Base-by-base conservation (phyloP, 2,113 vertebrate species). In the Chloroceryle aenea region DNA sequence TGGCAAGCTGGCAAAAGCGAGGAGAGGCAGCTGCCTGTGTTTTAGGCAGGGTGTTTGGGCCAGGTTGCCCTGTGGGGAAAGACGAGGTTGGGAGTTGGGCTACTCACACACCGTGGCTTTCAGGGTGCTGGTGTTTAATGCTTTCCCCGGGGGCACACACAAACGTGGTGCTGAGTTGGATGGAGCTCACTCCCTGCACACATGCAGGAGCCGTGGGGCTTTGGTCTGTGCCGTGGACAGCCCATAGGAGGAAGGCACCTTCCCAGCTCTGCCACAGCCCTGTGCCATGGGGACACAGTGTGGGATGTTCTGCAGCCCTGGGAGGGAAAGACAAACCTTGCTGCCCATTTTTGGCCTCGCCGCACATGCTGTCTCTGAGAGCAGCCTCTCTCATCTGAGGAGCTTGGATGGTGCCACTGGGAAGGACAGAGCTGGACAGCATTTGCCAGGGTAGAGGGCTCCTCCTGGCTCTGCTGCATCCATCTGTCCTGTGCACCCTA, bases 401-500 rank as follows among this genome's bases (percentile, higher is more conserved):
- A 67, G 14, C 55, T 78, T 27, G 77, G 59, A 45, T 1, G 7
- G 47, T 48, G 56, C 26, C 2, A 4, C 26, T 50, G 14, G 26
- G 45, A 9, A 32, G 20, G 42, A 56, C 1, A 22, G 25, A 38
- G 58, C 52, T 3, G 27, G 20, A 34, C 25, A 16, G 72, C 7
- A 0, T 13, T 36, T 16, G 36, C 43, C 61, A 13, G 20, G 17
- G 16, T 14, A 32, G 3, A 42, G 14, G 87, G 72, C 32, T 3
- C 40, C 25, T 42, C 73, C 69, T 2, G 6, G 27, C 16, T 68
- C 61, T 47, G 43, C 58, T 61, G 59, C 0, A 2, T 12, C 66
- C 3, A 0, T 52, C 66, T 26, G 53, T 43, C 25, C 90, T 1
- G 18, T 3, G 23, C 7, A 0, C 17, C 11, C 4, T 1, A 30